Evolutionary conservation across 2,888 invertebrate genomes (phyloP).

Genomic region (Dermolepida albohirtum): DNA sequence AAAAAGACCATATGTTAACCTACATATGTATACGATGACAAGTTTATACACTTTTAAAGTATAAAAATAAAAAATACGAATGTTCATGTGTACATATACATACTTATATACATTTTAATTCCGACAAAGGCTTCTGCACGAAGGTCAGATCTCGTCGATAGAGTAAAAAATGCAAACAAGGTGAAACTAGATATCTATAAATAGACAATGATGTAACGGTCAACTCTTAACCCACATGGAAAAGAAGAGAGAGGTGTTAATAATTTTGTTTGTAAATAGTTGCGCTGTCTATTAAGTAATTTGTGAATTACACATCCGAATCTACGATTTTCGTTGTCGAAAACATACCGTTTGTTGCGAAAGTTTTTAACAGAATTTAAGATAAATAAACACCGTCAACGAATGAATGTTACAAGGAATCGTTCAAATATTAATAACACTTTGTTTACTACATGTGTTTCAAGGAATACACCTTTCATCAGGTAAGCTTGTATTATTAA

Average conservation of each 20-base stretch:
- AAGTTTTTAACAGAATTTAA: too few species aligned
- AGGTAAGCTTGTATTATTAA: too few species aligned
- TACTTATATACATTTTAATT: not conserved
- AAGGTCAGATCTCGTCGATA: conserved; percentile 14
- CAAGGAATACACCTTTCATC: too few species aligned
- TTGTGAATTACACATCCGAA: not conserved
- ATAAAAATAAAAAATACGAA: too few species aligned
- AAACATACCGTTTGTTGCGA: too few species aligned
- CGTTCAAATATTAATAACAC: too few species aligned
- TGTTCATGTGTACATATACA: not conserved
- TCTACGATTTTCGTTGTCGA: not conserved
- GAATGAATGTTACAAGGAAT: too few species aligned
- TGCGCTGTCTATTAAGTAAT: not conserved
- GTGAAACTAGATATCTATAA: conserved; percentile 36
- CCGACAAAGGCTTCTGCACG: conserved; percentile 1
- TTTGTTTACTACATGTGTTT: too few species aligned
- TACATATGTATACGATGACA: too few species aligned
- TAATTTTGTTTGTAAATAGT: conserved; percentile 25
- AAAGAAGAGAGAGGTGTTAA: conserved; percentile 17
- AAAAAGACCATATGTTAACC: too few species aligned
- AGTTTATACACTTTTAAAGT: too few species aligned
- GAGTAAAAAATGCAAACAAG: conserved; percentile 24
- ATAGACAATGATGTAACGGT: conserved; percentile 29
- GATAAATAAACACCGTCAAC: too few species aligned
- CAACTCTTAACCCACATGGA: not conserved